Conservation (phyloP, 2,113 vertebrate genomes). For the Salminus brasiliensis region DNA sequence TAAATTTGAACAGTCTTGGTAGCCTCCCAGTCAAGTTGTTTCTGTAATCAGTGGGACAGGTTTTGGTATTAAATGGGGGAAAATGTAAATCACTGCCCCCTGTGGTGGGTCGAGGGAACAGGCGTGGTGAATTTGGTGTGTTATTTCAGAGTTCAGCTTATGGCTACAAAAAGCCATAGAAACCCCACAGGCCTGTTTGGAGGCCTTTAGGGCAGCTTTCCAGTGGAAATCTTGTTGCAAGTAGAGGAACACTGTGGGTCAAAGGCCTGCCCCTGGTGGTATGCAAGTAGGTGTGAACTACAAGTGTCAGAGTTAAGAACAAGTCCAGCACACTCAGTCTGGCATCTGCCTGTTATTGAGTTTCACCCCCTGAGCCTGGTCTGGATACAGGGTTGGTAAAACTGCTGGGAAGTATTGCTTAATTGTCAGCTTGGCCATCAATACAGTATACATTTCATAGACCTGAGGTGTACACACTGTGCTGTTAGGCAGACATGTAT, state of each 20-base stretch:
- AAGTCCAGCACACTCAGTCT: not conserved
- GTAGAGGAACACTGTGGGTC: not conserved
- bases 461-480: too few relatives aligned
- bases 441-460: too few relatives aligned
- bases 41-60: constrained; percentile 53
- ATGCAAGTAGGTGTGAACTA: not conserved
- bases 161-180: not conserved
- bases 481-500: too few relatives aligned
- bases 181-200: not conserved
- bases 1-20: constrained; percentile 51
- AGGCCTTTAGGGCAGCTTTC: not conserved
- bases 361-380: not conserved
- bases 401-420: not conserved
- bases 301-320: not conserved
- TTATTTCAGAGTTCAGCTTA: not conserved
- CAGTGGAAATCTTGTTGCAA: not conserved
- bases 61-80: constrained; percentile 18
- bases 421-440: not conserved
- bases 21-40: constrained; percentile 61
- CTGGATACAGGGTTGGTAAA: not conserved
- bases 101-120: constrained; percentile 51
- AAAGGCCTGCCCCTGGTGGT: not conserved
- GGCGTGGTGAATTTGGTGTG: not conserved
- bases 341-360: not conserved
- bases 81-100: constrained; percentile 57